Base-by-base conservation (phyloP, 1,140 invertebrate genomes). In the Schlechtendalia chinensis region DNA sequence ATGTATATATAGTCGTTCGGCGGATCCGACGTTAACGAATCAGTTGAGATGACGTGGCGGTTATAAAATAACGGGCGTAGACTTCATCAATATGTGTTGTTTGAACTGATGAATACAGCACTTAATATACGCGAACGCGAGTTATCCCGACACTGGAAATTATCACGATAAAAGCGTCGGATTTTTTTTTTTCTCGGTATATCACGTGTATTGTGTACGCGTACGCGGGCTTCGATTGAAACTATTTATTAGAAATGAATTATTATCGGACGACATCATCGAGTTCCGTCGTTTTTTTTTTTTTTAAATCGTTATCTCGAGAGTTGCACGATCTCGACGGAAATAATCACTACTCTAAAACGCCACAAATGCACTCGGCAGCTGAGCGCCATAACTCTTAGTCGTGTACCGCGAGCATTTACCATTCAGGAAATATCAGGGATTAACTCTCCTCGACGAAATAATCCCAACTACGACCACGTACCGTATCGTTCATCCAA, bases 341-440 rank as follows among this genome's bases (percentile, higher is more conserved):
- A 53, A 72, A 72, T 54, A 29, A 29, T 53, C 17, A 29, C 47
- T 72, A 19, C 17, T 72, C 29, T 29, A 53, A 72, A 72, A 72
- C n/a, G 17, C 1, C 50, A 54, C 24, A 54, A 72, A 29, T 5
- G 17, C 24, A 54, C 47, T 54, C 24, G 1, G 6, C 16, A 54
- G 11, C 1, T 50, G 14, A 10, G 27, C 17, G 12, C 2, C 69
- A 54, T 54, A 54, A 72, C 47, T 72, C 50, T 72, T 32, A 53
- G 24, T 39, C 12, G 1, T 24, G 14, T 53, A 22, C 2, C 24
- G 14, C 69, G 1, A 54, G 19, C 29, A 54, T 72, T 72, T 29
- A n/a, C 24, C 29, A 54, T 72, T 29, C 69, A n/a, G 50, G 27
- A 72, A 72, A 72, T 54, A 72, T 54, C 17, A 54, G 47, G 24